These are phyloP conservation scores for Eonycteris spelaea DNA, from an alignment of 2,113 vertebrate species.

Conservation along the genomic window DNA sequence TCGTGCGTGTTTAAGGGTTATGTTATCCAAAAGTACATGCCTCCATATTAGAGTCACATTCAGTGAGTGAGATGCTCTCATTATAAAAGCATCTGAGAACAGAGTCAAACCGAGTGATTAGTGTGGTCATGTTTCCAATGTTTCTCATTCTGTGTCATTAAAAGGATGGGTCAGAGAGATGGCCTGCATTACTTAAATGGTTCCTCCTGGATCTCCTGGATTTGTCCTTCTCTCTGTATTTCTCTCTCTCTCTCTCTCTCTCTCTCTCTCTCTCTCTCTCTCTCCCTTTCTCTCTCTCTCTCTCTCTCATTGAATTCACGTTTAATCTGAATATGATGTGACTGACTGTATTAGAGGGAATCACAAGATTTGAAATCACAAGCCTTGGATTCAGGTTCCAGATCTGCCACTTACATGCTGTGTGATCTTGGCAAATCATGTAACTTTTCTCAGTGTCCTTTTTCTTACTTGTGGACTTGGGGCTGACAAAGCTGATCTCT, in stretches of 20 bases:
- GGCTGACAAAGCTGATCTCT: neutral
- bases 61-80: neutral
- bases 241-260: neutral
- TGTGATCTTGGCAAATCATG: neutral
- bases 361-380: neutral
- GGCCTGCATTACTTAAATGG: neutral
- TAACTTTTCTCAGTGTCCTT: neutral
- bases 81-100: neutral
- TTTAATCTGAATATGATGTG: neutral
- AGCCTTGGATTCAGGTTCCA: neutral
- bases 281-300: no score
- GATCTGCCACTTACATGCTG: neutral
- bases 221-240: neutral
- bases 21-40: neutral
- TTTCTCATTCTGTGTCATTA: fast-evolving
- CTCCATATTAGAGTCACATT: neutral
- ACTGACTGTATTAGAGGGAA: neutral
- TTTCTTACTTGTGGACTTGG: neutral
- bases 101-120: neutral
- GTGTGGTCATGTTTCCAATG: fast-evolving
- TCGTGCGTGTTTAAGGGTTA: neutral
- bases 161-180: neutral
- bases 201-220: no score
- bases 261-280: neutral
- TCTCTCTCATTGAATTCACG: neutral